A percentile compares a stretch with the other conserved stretches of the same genome.
Conservation (phyloP, 2,113 vertebrate genomes). For the Crotalus helleri region DNA sequence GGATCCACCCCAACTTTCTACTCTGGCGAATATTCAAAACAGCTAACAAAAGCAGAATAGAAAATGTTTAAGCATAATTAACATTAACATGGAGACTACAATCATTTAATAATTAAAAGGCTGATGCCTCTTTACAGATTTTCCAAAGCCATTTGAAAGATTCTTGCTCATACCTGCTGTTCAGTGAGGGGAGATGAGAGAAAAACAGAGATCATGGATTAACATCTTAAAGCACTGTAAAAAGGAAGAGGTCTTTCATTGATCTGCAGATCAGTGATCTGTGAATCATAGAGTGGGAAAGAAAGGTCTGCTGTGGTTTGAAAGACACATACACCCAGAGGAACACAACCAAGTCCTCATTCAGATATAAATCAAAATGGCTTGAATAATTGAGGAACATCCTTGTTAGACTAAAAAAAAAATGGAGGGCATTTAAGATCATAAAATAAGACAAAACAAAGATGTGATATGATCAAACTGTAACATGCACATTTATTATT, state of each 20-base stretch:
- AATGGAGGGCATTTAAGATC: too few relatives aligned
- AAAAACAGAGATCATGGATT: neutral
- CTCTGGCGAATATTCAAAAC: neutral
- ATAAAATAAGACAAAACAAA: neutral
- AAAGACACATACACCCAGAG: neutral
- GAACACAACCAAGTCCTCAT: neutral
- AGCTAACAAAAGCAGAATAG: neutral
- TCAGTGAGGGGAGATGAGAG: neutral
- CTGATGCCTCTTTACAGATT: neutral
- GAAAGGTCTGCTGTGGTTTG: neutral
- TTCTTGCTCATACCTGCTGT: neutral
- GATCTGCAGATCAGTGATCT: neutral
- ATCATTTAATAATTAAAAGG: neutral
- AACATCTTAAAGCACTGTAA: neutral
- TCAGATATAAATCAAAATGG: neutral
- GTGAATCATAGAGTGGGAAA: neutral
- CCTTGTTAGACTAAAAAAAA: neutral
- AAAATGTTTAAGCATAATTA: neutral
- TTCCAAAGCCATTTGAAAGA: neutral
- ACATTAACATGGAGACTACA: neutral
- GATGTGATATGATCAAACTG: neutral
- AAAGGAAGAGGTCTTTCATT: neutral
- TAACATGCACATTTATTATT: neutral
- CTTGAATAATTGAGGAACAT: neutral
- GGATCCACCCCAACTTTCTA: neutral